Evolutionary conservation across 2,888 invertebrate species (phyloP), one percentile per base, ranked within the genome.

Genomic region (Actias luna): DNA sequence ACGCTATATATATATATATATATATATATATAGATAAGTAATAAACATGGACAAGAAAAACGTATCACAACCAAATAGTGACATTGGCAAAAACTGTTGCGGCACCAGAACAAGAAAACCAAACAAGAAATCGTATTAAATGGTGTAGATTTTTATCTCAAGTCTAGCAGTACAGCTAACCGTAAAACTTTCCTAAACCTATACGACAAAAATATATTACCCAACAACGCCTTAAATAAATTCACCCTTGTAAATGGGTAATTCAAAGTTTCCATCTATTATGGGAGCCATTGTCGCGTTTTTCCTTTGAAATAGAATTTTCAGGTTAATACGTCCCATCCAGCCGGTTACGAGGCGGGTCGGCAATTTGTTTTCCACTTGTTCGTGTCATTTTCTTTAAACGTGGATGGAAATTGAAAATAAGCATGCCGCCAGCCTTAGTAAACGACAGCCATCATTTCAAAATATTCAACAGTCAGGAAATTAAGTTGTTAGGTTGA

Each of bases 291-390:
- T 52, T 52, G 27, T 52, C 52, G 52, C 29, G 29, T 52, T 52
- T 46, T 52, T 52, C 29, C 59, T 59, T 59, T 59, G 59, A 59
- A 39, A 22, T 59, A n/a, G 27, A 42, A 59, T 58, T 58, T 58
- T 36, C 35, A 31, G 27, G 42, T 14, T 59, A 59, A 59, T 59
- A 36, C 59, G 59, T 59, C 27, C 27, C 29, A 42, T 25, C 39
- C 39, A 35, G 39, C 59, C 59, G 39, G n/a, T 36, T 35, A 27
- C 52, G 52, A 33, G 39, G 18, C 39, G 61, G 35, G 52, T 61
- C 18, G 35, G n/a, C 61, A 61, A 61, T 61, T 61, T 61, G 52
- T 36, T 55, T 61, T 52, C 39, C 50, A 29, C 55, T 61, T 57
- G 55, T 27, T 35, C 55, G 22, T n/a, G 55, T 61, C 61, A 61